Base-by-base conservation (phyloP, 2,797 vertebrate genomes). In the Pachyuromys duprasi region DNA sequence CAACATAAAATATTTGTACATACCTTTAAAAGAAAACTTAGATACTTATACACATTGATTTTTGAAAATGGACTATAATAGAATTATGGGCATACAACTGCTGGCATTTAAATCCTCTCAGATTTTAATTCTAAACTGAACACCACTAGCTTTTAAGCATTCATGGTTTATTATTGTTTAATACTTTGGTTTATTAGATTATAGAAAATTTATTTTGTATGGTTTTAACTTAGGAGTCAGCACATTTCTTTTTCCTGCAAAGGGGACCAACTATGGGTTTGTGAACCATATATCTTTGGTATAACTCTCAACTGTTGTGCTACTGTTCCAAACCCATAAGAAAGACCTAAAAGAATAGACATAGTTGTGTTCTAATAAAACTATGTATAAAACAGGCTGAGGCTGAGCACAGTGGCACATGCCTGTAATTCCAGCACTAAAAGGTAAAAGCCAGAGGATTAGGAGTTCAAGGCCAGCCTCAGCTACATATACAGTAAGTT, bases 81-180 rank as follows among this genome's bases (percentile, higher is more conserved):
- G 63, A 89, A 63, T 60, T 65, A 78, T 1, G 70, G 75, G 12
- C 49, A 84, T 55, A 39, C 5, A 96, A 93, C 45, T 8, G 22
- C 88, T 36, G 63, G 72, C 15, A 65, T 86, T 92, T 86, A 94
- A 75, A 82, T 90, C 42, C 63, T 49, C 42, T 39, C 9, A 87
- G 81, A 5, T 33, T 90, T 76, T 78, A n/a, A 62, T 57, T 87
- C 31, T 83, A 95, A 78, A 81, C 86, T 83, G 76, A 91, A 94
- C 3, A 67, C 72, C 57, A 83, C 75, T 86, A 49, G 33, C 39
- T 90, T 86, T 75, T 70, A 62, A 81, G 62, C 26, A 92, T 60
- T 86, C 72, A 62, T 3, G 4, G 17, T 24, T 92, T 90, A 55
- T n/a, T 62, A 60, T 28, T 94, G 67, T 45, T 70, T 31, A 86